A percentile compares a stretch with the other conserved stretches of the same genome.
Evolutionary conservation across 2,797 vertebrate genomes (phyloP).

Genomic region (Platalea minor): DNA sequence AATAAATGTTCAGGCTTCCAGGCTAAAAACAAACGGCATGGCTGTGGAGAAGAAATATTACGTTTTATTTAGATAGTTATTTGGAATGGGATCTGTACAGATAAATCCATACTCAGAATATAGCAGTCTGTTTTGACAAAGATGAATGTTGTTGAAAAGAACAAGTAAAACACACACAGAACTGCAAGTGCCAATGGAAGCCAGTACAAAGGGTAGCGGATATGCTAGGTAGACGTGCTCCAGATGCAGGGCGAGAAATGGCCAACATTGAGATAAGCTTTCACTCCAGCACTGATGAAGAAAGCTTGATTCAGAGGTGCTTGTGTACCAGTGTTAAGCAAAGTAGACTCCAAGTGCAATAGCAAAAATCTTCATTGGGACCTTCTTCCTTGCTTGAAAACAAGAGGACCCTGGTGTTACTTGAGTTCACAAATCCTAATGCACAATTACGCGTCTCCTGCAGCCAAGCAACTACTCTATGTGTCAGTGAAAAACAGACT

Average conservation of each 20-base stretch:
- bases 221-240: background rate
- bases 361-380: background rate
- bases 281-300: background rate
- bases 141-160: constrained; percentile 53
- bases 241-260: background rate
- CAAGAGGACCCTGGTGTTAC: background rate
- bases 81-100: constrained; percentile 52
- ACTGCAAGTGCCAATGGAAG: background rate
- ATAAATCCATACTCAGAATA: constrained; percentile 69
- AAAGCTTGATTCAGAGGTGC: background rate
- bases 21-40: constrained; percentile 42
- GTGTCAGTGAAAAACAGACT: background rate
- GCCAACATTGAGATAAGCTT: background rate
- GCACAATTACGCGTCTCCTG: background rate
- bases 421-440: background rate
- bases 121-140: constrained; percentile 53
- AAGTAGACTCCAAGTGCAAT: background rate
- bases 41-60: constrained; percentile 52
- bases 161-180: constrained; percentile 20
- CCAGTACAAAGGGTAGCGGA: background rate
- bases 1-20: constrained; percentile 65
- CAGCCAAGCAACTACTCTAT: background rate
- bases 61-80: constrained; percentile 63
- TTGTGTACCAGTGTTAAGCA: background rate
- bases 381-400: background rate